Evolutionary conservation across 2,888 invertebrate species (phyloP).

Genomic region (Melieria picta): DNA sequence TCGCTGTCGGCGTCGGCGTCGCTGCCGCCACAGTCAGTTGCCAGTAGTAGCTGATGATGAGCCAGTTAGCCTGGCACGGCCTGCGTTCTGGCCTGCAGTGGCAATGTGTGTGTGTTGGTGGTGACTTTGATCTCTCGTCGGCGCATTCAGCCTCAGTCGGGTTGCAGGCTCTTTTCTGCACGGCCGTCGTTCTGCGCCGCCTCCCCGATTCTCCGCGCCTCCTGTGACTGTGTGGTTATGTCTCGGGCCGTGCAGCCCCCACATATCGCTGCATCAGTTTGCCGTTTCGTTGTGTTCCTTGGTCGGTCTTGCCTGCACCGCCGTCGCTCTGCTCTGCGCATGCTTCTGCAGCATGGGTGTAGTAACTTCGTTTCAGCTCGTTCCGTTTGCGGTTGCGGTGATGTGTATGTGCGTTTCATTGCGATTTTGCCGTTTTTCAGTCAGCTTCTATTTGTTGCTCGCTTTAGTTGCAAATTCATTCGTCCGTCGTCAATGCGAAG

Average conservation of each 20-base stretch:
- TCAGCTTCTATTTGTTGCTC: not conserved
- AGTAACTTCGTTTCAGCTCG: conserved; percentile 9
- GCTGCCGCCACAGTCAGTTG: too few relatives aligned
- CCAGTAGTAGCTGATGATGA: too few relatives aligned
- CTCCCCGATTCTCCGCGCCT: not conserved
- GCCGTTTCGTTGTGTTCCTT: not conserved
- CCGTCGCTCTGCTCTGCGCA: conserved; percentile 26
- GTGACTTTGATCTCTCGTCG: conserved; percentile 6
- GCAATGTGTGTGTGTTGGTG: not conserved
- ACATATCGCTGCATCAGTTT: not conserved
- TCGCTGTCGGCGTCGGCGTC: too few relatives aligned
- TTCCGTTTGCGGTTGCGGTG: not conserved
- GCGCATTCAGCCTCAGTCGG: not conserved
- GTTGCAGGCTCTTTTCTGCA: not conserved
- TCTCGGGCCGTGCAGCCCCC: not conserved
- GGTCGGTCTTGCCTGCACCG: not conserved
- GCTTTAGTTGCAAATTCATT: too few relatives aligned
- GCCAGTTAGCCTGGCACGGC: too few relatives aligned
- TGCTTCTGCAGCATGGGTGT: conserved; percentile 33
- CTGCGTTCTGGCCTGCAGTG: not conserved
- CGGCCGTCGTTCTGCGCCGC: not conserved
- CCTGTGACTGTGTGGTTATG: not conserved
- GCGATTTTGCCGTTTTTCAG: not conserved
- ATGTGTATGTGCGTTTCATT: too few relatives aligned
- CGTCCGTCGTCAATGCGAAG: too few relatives aligned